Evolutionary conservation across 1,140 invertebrate genomes (phyloP).

Genomic region (Linepithema humile): DNA sequence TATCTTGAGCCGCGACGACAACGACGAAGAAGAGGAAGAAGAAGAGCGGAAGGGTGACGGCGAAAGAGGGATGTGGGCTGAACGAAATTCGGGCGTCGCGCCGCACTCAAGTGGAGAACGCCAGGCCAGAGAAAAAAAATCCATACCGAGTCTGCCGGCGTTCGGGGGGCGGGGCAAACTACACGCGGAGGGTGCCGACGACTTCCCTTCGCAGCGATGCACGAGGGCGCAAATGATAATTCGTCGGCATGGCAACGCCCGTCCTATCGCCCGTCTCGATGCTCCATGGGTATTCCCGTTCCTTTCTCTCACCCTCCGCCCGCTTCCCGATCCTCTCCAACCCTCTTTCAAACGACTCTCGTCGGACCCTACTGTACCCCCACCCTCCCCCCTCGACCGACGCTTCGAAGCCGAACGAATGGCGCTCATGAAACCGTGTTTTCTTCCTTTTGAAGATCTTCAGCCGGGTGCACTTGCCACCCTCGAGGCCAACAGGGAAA

Average conservation of each 20-base stretch:
- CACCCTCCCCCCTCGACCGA: background rate
- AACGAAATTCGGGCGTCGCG: slow-evolving; percentile 80
- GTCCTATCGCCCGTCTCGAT: slow-evolving; percentile 63
- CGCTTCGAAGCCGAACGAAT: slow-evolving; percentile 71
- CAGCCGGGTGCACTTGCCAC: slow-evolving; percentile 67
- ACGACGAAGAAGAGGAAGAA: background rate
- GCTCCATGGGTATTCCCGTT: slow-evolving; percentile 45
- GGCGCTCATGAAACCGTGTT: slow-evolving; percentile 78
- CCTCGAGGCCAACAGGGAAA: slow-evolving; percentile 47
- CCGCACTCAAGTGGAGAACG: slow-evolving; percentile 77
- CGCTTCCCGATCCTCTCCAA: slow-evolving; percentile 4
- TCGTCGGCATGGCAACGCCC: slow-evolving; percentile 77
- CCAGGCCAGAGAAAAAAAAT: slow-evolving; percentile 69
- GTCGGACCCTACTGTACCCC: background rate
- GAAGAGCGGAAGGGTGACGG: background rate
- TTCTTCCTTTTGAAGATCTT: slow-evolving; percentile 73
- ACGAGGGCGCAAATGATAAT: slow-evolving; percentile 78
- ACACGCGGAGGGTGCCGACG: slow-evolving; percentile 62
- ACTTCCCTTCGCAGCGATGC: slow-evolving; percentile 69
- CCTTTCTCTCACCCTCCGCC: slow-evolving; percentile 38
- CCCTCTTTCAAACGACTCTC: slow-evolving; percentile 39
- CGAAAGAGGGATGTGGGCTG: slow-evolving; percentile 4
- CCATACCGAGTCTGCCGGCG: slow-evolving; percentile 65
- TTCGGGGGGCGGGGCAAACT: slow-evolving; percentile 69
- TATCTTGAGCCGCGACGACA: slow-evolving; percentile 11